Evolutionary conservation across 2,113 vertebrate genomes (phyloP), one percentile per base, ranked within the genome.

Genomic region (Tyto alba): DNA sequence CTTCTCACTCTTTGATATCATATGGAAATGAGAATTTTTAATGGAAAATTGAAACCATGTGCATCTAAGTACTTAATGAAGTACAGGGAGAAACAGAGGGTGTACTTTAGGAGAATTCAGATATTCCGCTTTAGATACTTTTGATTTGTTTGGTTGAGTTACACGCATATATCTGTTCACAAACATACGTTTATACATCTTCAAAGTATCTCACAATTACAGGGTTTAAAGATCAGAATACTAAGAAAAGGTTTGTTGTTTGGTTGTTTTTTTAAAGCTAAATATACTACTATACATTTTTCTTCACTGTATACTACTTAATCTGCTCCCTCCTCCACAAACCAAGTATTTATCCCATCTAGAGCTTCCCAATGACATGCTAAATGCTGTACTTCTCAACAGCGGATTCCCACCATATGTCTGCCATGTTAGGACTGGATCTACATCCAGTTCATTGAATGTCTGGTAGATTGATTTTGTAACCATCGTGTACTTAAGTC

Each of bases 21-120:
- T 98, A 99, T 99, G 99, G 98, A 99, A 99, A 99, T 99, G 98
- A 99, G 98, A 98, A 98, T 97, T 99, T 99, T 98, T 98, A 98
- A 98, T 98, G 97, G 98, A 98, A 99, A 99, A 99, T 99, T 98
- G 98, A 98, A 99, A 99, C 98, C 99, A 99, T 98, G 98, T 99
- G 99, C 96, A 96, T 94, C 96, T 98, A 98, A 98, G 98, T 97
- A 98, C 98, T 98, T 99, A 99, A 99, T 99, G 98, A 99, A 99
- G 98, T 98, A 98, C 98, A 99, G 98, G 98, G 98, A 98, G 96
- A 98, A 98, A 97, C 93, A 96, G 91, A 97, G 97, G 95, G 90
- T 98, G 96, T 97, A 97, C 97, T 98, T 98, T 97, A 97, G 97
- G 96, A 95, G 97, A 97, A 98, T 98, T 98, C 96, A 97, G 97